These are phyloP conservation scores for Neoseiulus cucumeris DNA, from an alignment of 1,140 invertebrate species.

Conservation along the genomic window DNA sequence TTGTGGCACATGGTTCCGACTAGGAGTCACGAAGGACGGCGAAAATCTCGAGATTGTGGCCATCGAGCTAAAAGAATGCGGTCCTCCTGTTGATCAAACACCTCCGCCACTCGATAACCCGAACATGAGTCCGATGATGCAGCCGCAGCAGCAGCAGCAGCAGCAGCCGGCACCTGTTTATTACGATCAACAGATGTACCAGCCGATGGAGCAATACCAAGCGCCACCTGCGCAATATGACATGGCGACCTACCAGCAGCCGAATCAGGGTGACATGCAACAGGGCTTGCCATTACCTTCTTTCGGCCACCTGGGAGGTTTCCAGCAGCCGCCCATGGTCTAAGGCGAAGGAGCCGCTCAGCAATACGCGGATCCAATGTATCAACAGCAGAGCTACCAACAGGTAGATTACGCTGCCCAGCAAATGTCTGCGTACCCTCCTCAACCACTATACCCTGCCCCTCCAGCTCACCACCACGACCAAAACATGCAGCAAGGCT, in stretches of 20 bases:
- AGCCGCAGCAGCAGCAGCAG: not conserved
- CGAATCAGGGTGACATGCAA: not conserved
- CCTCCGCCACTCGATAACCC: not conserved
- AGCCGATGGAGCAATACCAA: not conserved
- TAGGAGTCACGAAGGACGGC: not conserved
- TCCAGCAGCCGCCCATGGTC: not conserved
- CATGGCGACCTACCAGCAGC: not conserved
- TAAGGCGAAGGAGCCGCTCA: no score
- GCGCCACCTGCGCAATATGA: not conserved
- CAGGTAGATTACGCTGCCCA: no score
- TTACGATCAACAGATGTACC: not conserved
- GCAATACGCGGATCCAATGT: no score
- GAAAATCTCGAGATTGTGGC: not conserved
- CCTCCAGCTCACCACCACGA: no score
- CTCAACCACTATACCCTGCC: no score
- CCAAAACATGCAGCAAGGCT: no score
- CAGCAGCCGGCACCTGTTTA: not conserved
- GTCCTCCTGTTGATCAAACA: not conserved
- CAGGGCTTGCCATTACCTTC: slow-evolving; percentile 6
- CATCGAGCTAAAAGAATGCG: slow-evolving; percentile 2
- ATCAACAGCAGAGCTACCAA: no score
- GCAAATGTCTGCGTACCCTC: no score
- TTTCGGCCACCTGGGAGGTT: slow-evolving; percentile 4
- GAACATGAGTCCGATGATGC: not conserved
- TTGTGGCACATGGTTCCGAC: not conserved